phyloP scores from a whole-genome alignment of 2,113 vertebrate genomes.

The Sminthopsis crassicaudata region DNA sequence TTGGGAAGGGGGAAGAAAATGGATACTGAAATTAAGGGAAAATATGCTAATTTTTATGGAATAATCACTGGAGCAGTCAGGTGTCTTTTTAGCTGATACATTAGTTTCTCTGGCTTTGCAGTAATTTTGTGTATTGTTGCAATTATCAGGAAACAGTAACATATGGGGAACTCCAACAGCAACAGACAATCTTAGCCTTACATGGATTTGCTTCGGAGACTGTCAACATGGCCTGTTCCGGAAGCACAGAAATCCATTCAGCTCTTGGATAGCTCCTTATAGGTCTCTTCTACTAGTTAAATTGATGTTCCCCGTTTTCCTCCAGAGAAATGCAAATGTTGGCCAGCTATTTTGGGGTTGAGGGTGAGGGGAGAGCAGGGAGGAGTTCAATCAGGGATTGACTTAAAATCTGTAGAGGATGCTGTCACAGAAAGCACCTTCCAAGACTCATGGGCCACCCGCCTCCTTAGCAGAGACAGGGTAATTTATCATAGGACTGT shows the following conservation, averaged over 20 bases:
- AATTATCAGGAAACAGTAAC: slow-evolving; percentile 74
- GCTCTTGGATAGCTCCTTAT: slow-evolving; percentile 61
- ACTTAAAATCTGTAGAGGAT: slow-evolving; percentile 69
- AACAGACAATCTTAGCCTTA: slow-evolving; percentile 75
- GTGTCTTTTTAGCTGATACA: slow-evolving; percentile 56
- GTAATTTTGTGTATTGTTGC: slow-evolving; percentile 79
- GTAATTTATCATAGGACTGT: slow-evolving; percentile 90
- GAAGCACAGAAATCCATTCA: slow-evolving; percentile 67
- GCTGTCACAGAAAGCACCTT: slow-evolving; percentile 79
- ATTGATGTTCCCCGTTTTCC: slow-evolving; percentile 65
- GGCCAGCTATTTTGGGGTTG: slow-evolving; percentile 57
- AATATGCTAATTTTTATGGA: slow-evolving; percentile 72
- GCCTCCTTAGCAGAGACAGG: slow-evolving; percentile 85
- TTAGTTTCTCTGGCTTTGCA: slow-evolving; percentile 47
- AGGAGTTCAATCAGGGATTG: slow-evolving; percentile 72
- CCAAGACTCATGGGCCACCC: slow-evolving; percentile 85
- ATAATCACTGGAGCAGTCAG: slow-evolving; percentile 71
- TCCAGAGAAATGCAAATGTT: slow-evolving; percentile 71
- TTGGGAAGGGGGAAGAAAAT: too few relatives aligned
- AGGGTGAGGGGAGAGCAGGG: not conserved
- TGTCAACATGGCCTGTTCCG: slow-evolving; percentile 37
- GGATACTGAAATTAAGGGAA: not conserved
- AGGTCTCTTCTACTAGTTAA: slow-evolving; percentile 2
- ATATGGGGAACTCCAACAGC: slow-evolving; percentile 61
- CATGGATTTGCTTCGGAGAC: slow-evolving; percentile 52